Evolutionary conservation across 2,113 vertebrate species (phyloP).

Genomic region (Bos indicus): DNA sequence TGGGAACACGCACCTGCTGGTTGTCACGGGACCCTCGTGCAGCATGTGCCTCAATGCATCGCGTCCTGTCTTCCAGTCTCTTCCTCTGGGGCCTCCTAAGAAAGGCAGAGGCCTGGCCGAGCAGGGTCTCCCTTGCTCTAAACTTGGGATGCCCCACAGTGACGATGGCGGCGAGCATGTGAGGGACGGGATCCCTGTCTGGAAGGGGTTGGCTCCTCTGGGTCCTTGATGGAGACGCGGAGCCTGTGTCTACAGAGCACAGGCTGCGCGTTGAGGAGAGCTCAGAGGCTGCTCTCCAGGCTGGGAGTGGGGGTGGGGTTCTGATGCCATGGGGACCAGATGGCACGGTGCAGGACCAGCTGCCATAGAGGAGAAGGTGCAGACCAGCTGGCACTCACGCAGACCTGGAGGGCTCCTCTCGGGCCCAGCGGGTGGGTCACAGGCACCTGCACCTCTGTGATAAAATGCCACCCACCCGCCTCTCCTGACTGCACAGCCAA

Average conservation of each 20-base stretch:
- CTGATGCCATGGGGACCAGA: background rate
- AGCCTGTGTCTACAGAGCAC: background rate
- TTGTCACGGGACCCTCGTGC: background rate
- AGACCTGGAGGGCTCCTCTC: background rate
- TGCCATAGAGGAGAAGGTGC: background rate
- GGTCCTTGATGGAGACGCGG: background rate
- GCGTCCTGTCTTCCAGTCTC: background rate
- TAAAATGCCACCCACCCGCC: background rate
- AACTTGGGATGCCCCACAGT: background rate
- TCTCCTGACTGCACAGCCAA: background rate
- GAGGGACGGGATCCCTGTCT: background rate
- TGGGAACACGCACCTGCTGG: background rate
- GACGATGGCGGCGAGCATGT: too few species aligned
- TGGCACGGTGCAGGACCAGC: background rate
- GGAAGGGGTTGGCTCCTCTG: background rate
- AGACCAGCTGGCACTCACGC: background rate
- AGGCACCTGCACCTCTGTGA: background rate
- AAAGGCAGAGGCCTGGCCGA: background rate
- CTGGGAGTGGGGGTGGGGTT: background rate
- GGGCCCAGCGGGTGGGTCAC: background rate
- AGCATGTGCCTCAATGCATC: background rate
- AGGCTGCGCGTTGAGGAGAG: background rate
- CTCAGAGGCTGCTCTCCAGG: background rate
- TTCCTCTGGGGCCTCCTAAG: background rate
- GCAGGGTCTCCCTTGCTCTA: background rate